phyloP scores from a whole-genome alignment of 1,140 invertebrate genomes.

The Drosophila miranda region DNA sequence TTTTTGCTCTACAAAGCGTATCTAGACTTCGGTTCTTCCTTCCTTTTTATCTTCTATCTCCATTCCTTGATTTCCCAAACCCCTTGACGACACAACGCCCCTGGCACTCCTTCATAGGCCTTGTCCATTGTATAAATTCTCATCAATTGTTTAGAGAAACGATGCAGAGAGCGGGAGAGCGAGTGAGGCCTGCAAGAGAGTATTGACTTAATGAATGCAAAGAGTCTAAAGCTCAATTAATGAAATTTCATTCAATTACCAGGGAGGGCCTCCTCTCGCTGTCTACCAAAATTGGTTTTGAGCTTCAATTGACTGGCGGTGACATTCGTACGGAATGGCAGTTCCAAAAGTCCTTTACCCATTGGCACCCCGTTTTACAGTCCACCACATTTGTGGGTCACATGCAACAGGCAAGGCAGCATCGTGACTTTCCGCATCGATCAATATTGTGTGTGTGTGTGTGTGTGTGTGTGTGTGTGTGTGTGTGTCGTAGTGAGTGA shows the following conservation, averaged over 20 bases:
- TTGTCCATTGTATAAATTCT: slow-evolving; percentile 14
- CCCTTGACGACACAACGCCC: background rate
- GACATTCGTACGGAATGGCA: slow-evolving; percentile 44
- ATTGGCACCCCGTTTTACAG: slow-evolving; percentile 40
- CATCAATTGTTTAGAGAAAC: background rate
- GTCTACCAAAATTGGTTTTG: background rate
- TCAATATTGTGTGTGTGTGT: slow-evolving; percentile 45
- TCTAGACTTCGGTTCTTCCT: too few relatives aligned
- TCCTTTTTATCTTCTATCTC: too few relatives aligned
- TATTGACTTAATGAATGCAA: slow-evolving; percentile 53
- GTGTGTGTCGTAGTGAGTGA: slow-evolving; percentile 28
- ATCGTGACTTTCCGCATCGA: slow-evolving; percentile 54
- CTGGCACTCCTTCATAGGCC: slow-evolving; percentile 1
- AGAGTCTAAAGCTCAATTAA: slow-evolving; percentile 66
- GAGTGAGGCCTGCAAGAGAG: slow-evolving; percentile 4
- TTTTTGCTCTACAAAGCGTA: too few relatives aligned
- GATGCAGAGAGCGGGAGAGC: too few relatives aligned
- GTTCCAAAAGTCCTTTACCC: slow-evolving; percentile 17
- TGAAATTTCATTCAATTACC: slow-evolving; percentile 76
- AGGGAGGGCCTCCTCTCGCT: background rate
- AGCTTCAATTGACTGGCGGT: slow-evolving; percentile 33
- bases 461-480: slow-evolving; percentile 1
- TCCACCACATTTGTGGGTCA: slow-evolving; percentile 66
- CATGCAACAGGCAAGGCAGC: slow-evolving; percentile 55
- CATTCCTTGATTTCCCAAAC: background rate